A percentile compares a stretch with the other conserved stretches of the same genome.
Conservation (phyloP, 2,888 invertebrate genomes). For the Eupithecia centaureata region DNA sequence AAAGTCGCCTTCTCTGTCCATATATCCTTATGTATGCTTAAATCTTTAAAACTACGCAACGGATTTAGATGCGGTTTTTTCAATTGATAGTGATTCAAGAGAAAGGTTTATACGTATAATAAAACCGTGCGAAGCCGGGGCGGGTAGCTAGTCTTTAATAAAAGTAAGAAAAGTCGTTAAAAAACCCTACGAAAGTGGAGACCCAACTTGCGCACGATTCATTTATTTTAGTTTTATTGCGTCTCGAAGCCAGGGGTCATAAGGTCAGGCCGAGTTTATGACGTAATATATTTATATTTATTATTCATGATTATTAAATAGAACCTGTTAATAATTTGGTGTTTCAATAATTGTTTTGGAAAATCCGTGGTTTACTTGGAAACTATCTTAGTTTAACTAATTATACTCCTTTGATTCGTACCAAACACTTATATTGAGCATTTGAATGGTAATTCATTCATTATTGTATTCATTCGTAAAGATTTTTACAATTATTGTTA, state of each 20-base stretch:
- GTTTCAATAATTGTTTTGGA: constrained; percentile 12
- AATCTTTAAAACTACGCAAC: no score
- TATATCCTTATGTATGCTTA: no score
- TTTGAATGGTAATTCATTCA: background rate
- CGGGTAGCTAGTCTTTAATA: no score
- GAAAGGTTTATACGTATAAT: no score
- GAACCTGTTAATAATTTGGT: constrained; percentile 36
- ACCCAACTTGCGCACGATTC: constrained; percentile 6
- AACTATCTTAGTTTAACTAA: background rate
- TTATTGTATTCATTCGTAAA: background rate
- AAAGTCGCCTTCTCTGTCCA: no score
- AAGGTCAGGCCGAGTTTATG: constrained; percentile 54
- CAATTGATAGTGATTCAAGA: no score
- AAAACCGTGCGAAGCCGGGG: no score
- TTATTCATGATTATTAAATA: constrained; percentile 48
- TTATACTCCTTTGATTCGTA: background rate
- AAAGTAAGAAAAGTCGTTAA: background rate
- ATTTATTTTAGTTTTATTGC: constrained; percentile 46
- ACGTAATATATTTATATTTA: constrained; percentile 55
- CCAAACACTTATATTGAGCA: background rate
- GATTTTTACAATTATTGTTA: background rate
- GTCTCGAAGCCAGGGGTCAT: constrained; percentile 56
- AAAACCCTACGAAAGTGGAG: background rate
- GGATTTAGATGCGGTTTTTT: no score
- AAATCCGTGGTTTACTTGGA: constrained; percentile 10